Conservation (phyloP, 2,113 vertebrate genomes). For the Pseudorectes ferrugineus region DNA sequence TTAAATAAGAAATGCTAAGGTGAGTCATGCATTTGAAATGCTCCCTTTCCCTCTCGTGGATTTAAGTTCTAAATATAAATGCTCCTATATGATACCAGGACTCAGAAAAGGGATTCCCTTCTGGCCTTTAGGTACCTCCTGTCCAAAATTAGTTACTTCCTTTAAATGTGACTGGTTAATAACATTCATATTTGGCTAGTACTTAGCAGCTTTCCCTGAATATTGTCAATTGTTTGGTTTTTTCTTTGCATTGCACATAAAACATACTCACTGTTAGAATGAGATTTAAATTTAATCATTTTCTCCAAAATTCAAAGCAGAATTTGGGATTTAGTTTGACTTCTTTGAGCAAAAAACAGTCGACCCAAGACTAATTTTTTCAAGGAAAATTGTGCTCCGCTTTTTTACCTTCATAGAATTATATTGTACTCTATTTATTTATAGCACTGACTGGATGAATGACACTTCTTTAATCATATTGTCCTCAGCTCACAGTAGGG, state of each 20-base stretch:
- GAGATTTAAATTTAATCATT: background rate
- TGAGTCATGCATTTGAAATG: background rate
- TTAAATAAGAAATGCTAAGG: background rate
- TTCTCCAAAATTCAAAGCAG: background rate
- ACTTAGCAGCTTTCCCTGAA: background rate
- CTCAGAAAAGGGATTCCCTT: background rate
- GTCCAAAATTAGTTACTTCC: background rate
- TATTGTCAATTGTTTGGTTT: background rate
- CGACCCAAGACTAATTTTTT: background rate
- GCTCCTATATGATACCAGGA: background rate
- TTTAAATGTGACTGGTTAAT: background rate
- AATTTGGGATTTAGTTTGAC: background rate
- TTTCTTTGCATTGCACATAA: background rate
- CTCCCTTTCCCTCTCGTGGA: background rate
- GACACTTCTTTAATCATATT: background rate
- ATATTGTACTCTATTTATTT: background rate
- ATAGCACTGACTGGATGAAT: background rate
- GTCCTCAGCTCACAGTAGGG: background rate
- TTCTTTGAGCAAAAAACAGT: background rate
- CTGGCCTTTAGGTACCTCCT: background rate
- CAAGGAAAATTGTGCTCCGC: background rate
- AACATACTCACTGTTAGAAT: background rate
- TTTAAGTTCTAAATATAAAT: background rate
- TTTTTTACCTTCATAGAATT: background rate
- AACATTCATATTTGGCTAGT: background rate